Percentiles rank a stretch among this genome's conserved stretches.
Conservation (phyloP, 2,888 invertebrate genomes). For the Thymelicus sylvestris region DNA sequence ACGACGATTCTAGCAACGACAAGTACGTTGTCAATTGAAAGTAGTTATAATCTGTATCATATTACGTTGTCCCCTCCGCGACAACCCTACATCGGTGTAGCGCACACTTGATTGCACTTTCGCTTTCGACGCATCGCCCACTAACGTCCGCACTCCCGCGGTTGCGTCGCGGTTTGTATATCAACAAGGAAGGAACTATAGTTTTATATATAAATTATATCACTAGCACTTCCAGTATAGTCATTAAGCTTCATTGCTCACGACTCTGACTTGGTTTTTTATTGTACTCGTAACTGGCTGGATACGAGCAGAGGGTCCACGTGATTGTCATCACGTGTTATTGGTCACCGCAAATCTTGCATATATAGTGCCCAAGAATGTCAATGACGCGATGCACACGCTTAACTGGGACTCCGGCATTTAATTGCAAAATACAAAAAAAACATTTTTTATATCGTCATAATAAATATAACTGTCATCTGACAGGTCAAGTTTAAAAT, state of each 20-base stretch:
- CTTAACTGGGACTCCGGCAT: no score
- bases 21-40: conserved; percentile 10
- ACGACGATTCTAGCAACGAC: background rate
- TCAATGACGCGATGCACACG: no score
- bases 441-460: no score
- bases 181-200: conserved; percentile 29
- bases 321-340: no score
- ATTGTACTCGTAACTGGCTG: background rate
- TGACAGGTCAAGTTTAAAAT: no score
- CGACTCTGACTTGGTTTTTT: background rate
- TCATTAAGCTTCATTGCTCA: background rate
- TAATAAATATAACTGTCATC: no score
- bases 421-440: no score
- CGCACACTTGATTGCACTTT: conserved; percentile 64
- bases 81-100: conserved; percentile 21
- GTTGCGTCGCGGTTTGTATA: conserved; percentile 27
- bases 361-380: no score
- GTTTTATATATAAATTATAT: conserved; percentile 25
- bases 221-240: conserved; percentile 20
- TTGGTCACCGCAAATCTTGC: no score
- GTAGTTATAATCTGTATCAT: conserved; percentile 21
- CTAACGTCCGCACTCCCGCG: conserved; percentile 36
- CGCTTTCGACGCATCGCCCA: conserved; percentile 63
- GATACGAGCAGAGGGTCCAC: no score
- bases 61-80: conserved; percentile 14